Percentiles rank a stretch among this genome's conserved stretches.
Conservation (phyloP, 2,888 invertebrate genomes). For the Brachyopa scutellaris region DNA sequence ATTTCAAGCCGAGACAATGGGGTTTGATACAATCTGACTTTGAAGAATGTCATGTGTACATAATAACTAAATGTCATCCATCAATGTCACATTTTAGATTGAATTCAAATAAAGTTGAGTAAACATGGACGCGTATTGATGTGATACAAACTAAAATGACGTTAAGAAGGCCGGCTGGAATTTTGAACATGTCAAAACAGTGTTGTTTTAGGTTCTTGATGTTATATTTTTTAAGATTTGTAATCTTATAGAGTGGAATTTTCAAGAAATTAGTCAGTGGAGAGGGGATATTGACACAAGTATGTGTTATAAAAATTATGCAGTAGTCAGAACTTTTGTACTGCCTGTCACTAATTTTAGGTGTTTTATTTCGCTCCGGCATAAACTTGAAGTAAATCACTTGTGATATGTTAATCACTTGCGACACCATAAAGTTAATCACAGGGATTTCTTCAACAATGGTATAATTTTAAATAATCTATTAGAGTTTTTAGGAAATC, state of each 20-base stretch:
- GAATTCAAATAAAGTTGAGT: conserved; percentile 19
- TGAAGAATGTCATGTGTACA: background rate
- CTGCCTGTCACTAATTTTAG: too few species aligned
- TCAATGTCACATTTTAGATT: conserved; percentile 7
- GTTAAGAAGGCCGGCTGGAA: background rate
- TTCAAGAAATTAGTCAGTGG: background rate
- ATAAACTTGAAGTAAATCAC: too few species aligned
- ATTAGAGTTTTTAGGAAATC: too few species aligned
- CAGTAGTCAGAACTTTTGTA: background rate
- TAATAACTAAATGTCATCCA: conserved; percentile 1
- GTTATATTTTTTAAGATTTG: background rate
- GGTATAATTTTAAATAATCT: too few species aligned
- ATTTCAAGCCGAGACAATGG: background rate
- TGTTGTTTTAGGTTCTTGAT: background rate
- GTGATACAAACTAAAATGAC: background rate
- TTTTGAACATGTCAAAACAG: too few species aligned
- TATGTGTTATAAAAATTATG: background rate
- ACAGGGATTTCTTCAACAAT: too few species aligned
- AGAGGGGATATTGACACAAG: background rate
- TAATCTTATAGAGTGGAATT: background rate
- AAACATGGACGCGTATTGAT: background rate
- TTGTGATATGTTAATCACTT: too few species aligned
- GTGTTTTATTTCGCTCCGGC: too few species aligned
- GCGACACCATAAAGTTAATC: too few species aligned
- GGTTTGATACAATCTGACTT: background rate